Conservation (phyloP, 2,113 vertebrate species). For the Ovibos moschatus region DNA sequence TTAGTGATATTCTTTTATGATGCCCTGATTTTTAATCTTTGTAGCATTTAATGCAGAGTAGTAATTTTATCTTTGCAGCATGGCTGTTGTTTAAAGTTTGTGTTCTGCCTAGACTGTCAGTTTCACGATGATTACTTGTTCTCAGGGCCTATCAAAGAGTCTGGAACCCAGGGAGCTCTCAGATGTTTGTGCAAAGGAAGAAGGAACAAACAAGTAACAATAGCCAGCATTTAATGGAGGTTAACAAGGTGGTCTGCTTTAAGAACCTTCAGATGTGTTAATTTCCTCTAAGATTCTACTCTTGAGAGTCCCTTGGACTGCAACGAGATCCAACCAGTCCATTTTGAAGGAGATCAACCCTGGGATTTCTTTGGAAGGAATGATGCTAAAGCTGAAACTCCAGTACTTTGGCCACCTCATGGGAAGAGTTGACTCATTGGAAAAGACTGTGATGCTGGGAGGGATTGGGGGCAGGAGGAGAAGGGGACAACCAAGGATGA, state of each 20-base stretch:
- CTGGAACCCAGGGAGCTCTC: not conserved
- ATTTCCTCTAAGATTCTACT: not conserved
- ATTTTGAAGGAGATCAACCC: too few relatives aligned
- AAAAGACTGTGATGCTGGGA: too few relatives aligned
- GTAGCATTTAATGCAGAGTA: not conserved
- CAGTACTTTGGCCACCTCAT: too few relatives aligned
- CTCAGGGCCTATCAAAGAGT: not conserved
- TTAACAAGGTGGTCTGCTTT: not conserved
- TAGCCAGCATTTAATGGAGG: not conserved
- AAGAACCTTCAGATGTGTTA: not conserved
- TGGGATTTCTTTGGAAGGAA: too few relatives aligned
- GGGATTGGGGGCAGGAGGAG: too few relatives aligned
- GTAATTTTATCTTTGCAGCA: not conserved
- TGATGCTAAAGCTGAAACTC: too few relatives aligned
- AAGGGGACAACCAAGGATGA: too few relatives aligned
- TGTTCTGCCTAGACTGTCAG: not conserved
- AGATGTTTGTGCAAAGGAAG: not conserved
- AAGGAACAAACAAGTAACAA: too few relatives aligned
- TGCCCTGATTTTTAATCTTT: not conserved
- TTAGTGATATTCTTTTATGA: not conserved
- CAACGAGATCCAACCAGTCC: too few relatives aligned
- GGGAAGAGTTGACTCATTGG: too few relatives aligned
- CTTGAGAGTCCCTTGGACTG: too few relatives aligned
- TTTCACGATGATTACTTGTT: not conserved
- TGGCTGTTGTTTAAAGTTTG: not conserved